A percentile compares a stretch with the other conserved stretches of the same genome.
Evolutionary conservation across 2,888 invertebrate species (phyloP).

Genomic region (Auanema freiburgensis): DNA sequence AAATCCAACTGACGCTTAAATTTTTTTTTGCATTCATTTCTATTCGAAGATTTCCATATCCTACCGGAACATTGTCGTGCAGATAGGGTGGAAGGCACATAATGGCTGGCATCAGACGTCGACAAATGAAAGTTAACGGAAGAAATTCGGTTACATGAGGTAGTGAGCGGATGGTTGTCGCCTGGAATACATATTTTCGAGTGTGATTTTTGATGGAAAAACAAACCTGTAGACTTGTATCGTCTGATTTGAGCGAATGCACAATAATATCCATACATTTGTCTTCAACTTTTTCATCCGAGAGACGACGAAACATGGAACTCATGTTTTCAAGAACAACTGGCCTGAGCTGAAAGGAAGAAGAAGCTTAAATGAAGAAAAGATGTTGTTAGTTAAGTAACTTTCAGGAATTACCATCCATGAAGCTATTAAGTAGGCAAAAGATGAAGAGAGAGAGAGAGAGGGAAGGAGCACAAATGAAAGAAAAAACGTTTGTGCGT

Average conservation of each 20-base stretch:
- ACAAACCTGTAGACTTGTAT: slow-evolving; percentile 44
- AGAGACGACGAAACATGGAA: slow-evolving; percentile 54
- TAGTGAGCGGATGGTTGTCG: slow-evolving; percentile 51
- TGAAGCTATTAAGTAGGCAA: neutral
- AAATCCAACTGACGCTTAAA: slow-evolving; percentile 59
- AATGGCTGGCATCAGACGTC: slow-evolving; percentile 52
- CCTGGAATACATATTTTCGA: slow-evolving; percentile 33
- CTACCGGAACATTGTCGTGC: slow-evolving; percentile 58
- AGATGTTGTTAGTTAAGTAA: neutral
- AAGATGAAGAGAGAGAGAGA: neutral
- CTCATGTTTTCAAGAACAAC: slow-evolving; percentile 58
- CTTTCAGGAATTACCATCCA: slow-evolving; percentile 2
- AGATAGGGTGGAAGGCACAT: slow-evolving; percentile 51
- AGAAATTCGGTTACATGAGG: slow-evolving; percentile 55
- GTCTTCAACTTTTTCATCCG: slow-evolving; percentile 60
- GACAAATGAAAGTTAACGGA: slow-evolving; percentile 49
- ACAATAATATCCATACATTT: slow-evolving; percentile 51
- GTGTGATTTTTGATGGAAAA: neutral
- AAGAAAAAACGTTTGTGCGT: neutral
- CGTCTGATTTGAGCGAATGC: slow-evolving; percentile 42
- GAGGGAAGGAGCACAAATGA: neutral
- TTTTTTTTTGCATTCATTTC: neutral
- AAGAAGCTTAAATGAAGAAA: slow-evolving; percentile 10
- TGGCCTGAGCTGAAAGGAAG: slow-evolving; percentile 47
- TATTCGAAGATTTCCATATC: slow-evolving; percentile 3